These are phyloP conservation scores for Xylota segnis DNA, from an alignment of 2,888 invertebrate species.

Conservation along the genomic window DNA sequence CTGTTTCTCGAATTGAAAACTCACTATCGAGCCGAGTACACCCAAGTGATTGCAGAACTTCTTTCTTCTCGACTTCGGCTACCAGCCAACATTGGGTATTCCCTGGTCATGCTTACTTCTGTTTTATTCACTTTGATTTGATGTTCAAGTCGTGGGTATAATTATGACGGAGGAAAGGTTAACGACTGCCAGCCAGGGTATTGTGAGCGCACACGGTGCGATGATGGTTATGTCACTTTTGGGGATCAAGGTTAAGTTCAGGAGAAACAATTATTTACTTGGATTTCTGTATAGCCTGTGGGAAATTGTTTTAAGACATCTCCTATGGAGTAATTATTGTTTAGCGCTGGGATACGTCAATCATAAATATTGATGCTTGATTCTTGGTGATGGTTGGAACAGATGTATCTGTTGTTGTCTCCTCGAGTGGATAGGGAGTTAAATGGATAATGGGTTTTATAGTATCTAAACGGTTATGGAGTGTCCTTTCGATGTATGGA, in stretches of 20 bases:
- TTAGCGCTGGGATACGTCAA: neutral
- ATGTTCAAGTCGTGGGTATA: slow-evolving; percentile 74
- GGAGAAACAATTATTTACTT: slow-evolving; percentile 63
- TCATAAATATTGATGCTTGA: neutral
- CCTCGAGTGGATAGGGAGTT: too few relatives aligned
- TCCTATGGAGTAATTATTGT: slow-evolving; percentile 16
- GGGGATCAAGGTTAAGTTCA: slow-evolving; percentile 76
- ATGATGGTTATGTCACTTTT: slow-evolving; percentile 70
- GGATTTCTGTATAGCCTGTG: slow-evolving; percentile 16
- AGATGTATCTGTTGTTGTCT: too few relatives aligned
- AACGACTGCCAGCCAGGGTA: slow-evolving; percentile 64
- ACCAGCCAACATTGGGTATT: slow-evolving; percentile 39
- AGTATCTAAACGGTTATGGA: too few relatives aligned
- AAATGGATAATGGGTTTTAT: too few relatives aligned
- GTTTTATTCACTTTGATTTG: slow-evolving; percentile 64
- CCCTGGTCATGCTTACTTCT: slow-evolving; percentile 70
- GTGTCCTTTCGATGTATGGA: too few relatives aligned
- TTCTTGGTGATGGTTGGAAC: too few relatives aligned
- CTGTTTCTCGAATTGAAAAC: slow-evolving; percentile 54
- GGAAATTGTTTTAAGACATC: slow-evolving; percentile 1
- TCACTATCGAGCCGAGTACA: neutral
- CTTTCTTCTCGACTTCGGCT: slow-evolving; percentile 14
- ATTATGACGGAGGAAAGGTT: slow-evolving; percentile 74
- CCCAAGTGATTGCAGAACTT: slow-evolving; percentile 46
- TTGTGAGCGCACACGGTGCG: slow-evolving; percentile 22